Evolutionary conservation across 2,113 vertebrate genomes (phyloP), one percentile per base, ranked within the genome.

Genomic region (Menura novaehollandiae): DNA sequence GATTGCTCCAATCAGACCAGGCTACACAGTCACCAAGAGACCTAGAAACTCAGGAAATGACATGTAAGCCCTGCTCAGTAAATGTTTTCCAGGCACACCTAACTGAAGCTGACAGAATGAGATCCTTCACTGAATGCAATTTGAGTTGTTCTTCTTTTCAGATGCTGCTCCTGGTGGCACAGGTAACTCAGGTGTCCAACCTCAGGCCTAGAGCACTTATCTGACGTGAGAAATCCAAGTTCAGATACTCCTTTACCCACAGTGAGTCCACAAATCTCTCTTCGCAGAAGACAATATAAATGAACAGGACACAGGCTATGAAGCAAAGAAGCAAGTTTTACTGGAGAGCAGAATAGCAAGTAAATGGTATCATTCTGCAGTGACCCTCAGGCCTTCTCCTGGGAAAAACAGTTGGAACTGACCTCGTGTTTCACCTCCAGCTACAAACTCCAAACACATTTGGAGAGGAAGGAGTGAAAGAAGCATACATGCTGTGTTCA

Each of bases 351-450:
- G 47, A 64, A 39, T 2, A 71, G 14, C 13, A 43, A 53, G 32
- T 10, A 44, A 68, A 56, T 24, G 60, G 2, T 22, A 33, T 19
- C 32, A 63, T 71, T 89, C 52, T 67, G 23, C 35, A 58, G 37
- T 12, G 15, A 17, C 14, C 46, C 2, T 4, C 30, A 35, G 22
- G 24, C 20, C 30, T 84, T 62, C 28, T 88, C 7, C 35, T 5
- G 6, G 21, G 2, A 21, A n/a, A 83, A 64, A 92, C 39, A 17
- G 13, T 23, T 14, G 49, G 51, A 74, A 66, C 1, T 0, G 0
- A 14, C 33, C 18, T 58, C 27, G 27, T 71, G 49, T 19, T 66
- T 27, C 35, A 59, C n/a, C 15, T 88, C 28, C 39, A 71, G 0
- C 23, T 39, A 16, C 11, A 47, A 78, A 24, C 8, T 63, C 15